Evolutionary conservation across 2,113 vertebrate species (phyloP).

Genomic region (Pao palembangensis): DNA sequence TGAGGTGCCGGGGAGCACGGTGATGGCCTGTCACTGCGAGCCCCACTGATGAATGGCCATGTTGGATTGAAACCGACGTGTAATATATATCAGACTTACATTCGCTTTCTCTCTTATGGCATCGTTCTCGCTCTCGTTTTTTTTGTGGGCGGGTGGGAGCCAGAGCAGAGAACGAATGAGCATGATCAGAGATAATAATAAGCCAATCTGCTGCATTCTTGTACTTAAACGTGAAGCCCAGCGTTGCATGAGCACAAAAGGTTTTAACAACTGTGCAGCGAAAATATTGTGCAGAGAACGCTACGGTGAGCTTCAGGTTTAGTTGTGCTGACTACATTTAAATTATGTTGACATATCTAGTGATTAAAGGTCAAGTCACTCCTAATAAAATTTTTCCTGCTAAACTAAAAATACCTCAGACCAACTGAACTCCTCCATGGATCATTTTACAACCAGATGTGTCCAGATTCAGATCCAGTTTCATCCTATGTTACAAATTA

Average conservation of each 20-base stretch:
- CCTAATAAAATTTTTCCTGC: not conserved
- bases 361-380: not conserved
- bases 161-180: not conserved
- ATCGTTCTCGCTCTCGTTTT: slow-evolving; percentile 12
- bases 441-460: not conserved
- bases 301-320: not conserved
- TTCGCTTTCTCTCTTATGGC: slow-evolving; percentile 40
- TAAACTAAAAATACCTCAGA: too few species aligned
- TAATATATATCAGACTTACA: slow-evolving; percentile 79
- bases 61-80: slow-evolving; percentile 77
- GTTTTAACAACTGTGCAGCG: not conserved
- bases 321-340: not conserved
- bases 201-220: not conserved
- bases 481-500: too few species aligned
- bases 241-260: not conserved
- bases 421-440: too few species aligned
- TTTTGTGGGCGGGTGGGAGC: slow-evolving; percentile 28
- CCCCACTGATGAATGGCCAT: slow-evolving; percentile 72
- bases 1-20: slow-evolving; percentile 63
- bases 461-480: not conserved
- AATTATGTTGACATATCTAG: not conserved
- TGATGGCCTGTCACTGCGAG: slow-evolving; percentile 77
- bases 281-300: too few species aligned
- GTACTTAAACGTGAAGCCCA: not conserved
- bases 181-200: not conserved